Percentiles rank a stretch among this genome's conserved stretches.
phyloP scores from a whole-genome alignment of 2,797 vertebrate species.

The Oryzias dopingdopingensis region DNA sequence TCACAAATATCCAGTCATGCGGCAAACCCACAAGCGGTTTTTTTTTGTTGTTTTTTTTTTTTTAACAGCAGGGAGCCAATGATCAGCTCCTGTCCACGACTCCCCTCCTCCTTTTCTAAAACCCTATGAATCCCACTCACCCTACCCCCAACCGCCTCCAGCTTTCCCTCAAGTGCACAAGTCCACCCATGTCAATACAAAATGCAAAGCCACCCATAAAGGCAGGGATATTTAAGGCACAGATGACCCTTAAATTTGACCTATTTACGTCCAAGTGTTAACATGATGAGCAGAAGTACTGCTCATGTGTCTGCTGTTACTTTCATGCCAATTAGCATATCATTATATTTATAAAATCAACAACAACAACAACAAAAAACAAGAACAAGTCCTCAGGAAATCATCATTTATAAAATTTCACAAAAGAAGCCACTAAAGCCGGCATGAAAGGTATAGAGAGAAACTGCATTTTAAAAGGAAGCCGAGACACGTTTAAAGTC shows the following conservation, averaged over 20 bases:
- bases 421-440: conserved; percentile 37
- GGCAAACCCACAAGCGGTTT: conserved; percentile 76
- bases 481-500: conserved; percentile 45
- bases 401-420: conserved; percentile 26
- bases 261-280: conserved; percentile 70
- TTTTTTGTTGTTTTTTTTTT: conserved; percentile 45
- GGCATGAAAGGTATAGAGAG: conserved; percentile 25
- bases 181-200: conserved; percentile 69
- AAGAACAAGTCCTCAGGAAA: conserved; percentile 19
- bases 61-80: conserved; percentile 66
- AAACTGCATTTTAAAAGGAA: conserved; percentile 27
- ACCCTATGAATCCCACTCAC: conserved; percentile 67
- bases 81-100: conserved; percentile 53
- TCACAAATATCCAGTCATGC: conserved; percentile 83
- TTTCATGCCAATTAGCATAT: conserved; percentile 54
- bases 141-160: conserved; percentile 73
- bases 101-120: conserved; percentile 65
- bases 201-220: conserved; percentile 57
- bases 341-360: conserved; percentile 37
- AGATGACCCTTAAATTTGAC: conserved; percentile 77
- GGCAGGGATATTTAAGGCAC: conserved; percentile 59
- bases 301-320: conserved; percentile 35
- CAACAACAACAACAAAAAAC: conserved; percentile 25
- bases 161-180: conserved; percentile 64
- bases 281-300: conserved; percentile 44